Conservation (phyloP, 2,113 vertebrate species). For the Brachyistius frenatus region DNA sequence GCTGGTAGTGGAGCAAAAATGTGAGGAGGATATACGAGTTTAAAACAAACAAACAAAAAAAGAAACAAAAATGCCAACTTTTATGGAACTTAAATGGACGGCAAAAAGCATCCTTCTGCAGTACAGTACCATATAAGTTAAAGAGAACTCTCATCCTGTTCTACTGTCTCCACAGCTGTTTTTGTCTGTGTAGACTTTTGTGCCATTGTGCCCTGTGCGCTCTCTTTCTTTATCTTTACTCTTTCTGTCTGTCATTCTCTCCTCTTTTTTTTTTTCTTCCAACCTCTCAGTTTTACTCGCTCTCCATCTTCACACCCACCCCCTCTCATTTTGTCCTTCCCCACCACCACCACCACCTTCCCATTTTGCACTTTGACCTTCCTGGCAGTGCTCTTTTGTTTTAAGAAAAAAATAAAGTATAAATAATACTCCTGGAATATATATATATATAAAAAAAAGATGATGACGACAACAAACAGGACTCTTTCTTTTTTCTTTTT, state of each 20-base stretch:
- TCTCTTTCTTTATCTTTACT: constrained; percentile 56
- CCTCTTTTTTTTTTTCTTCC: not conserved
- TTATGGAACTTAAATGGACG: constrained; percentile 66
- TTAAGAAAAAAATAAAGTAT: constrained; percentile 55
- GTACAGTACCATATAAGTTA: constrained; percentile 76
- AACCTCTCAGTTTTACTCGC: not conserved
- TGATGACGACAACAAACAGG: constrained; percentile 51
- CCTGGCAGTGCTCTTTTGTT: constrained; percentile 42
- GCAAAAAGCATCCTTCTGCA: constrained; percentile 56
- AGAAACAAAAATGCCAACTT: constrained; percentile 67
- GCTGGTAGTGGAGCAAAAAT: constrained; percentile 50
- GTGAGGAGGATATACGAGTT: constrained; percentile 53
- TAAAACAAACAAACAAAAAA: constrained; percentile 40
- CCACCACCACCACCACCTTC: constrained; percentile 55
- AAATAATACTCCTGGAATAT: constrained; percentile 62
- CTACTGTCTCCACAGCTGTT: constrained; percentile 77
- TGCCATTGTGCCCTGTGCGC: constrained; percentile 80
- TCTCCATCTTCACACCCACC: constrained; percentile 8
- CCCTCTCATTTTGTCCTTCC: not conserved
- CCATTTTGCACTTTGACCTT: constrained; percentile 46
- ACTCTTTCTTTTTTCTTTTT: constrained; percentile 29
- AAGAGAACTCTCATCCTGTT: constrained; percentile 75
- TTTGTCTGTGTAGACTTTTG: constrained; percentile 78
- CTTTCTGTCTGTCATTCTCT: constrained; percentile 48
- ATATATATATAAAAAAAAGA: constrained; percentile 50